Conservation (phyloP, 1,140 invertebrate genomes). For the Papilio machaon region DNA sequence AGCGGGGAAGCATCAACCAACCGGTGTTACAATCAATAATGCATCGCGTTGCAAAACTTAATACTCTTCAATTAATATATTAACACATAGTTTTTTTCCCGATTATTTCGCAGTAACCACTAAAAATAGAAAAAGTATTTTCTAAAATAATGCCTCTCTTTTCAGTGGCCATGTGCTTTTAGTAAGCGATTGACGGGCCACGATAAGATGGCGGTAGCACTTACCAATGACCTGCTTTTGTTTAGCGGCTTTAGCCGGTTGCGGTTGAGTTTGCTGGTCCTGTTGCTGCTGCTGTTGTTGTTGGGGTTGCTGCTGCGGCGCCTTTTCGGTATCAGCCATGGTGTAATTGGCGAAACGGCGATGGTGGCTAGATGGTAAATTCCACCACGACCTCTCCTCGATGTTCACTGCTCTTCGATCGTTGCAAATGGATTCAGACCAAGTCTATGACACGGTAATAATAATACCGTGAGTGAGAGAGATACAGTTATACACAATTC, state of each 20-base stretch:
- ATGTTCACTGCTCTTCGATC: slow-evolving; percentile 78
- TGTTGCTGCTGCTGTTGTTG: slow-evolving; percentile 64
- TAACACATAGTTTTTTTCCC: neutral
- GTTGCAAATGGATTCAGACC: slow-evolving; percentile 56
- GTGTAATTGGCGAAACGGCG: slow-evolving; percentile 82
- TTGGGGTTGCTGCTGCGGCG: slow-evolving; percentile 78
- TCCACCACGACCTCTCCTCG: slow-evolving; percentile 82
- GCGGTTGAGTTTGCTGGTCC: slow-evolving; percentile 68
- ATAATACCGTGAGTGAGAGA: too few relatives aligned
- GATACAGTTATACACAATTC: too few relatives aligned
- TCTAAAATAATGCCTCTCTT: neutral
- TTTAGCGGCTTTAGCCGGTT: slow-evolving; percentile 76
- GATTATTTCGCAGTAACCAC: neutral
- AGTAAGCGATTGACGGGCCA: slow-evolving; percentile 62
- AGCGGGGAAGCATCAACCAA: neutral
- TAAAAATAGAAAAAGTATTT: slow-evolving; percentile 1
- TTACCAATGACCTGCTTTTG: slow-evolving; percentile 81
- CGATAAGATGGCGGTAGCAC: slow-evolving; percentile 78
- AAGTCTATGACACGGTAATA: too few relatives aligned
- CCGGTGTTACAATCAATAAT: neutral
- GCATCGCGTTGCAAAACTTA: neutral
- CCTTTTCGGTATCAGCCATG: slow-evolving; percentile 82
- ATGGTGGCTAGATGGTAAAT: slow-evolving; percentile 82
- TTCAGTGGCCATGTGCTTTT: slow-evolving; percentile 69
- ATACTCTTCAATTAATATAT: neutral